phyloP scores from a whole-genome alignment of 2,888 invertebrate species.

The Branchellion lobata region DNA sequence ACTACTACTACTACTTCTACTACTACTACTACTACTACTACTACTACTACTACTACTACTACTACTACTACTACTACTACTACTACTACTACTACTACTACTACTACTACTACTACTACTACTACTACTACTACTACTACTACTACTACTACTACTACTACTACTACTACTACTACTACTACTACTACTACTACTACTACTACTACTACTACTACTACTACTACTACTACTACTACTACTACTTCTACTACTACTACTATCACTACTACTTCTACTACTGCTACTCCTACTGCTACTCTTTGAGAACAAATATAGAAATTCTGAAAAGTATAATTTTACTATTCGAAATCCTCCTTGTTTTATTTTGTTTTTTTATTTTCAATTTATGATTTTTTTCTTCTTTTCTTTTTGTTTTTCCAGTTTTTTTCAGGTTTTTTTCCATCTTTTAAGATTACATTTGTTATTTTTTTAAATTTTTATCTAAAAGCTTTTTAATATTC shows the following conservation, averaged over 20 bases:
- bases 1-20: constrained; percentile 3
- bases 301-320: background rate
- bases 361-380: too few species aligned
- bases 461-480: too few species aligned
- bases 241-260: background rate
- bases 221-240: background rate
- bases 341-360: too few species aligned
- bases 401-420: too few species aligned
- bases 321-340: too few species aligned
- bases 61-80: background rate
- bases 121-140: background rate
- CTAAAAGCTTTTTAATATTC: too few species aligned
- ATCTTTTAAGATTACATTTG: too few species aligned
- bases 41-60: background rate
- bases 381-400: too few species aligned
- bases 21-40: background rate
- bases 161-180: background rate
- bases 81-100: background rate
- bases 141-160: background rate
- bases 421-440: too few species aligned
- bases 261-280: background rate
- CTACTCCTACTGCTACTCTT: background rate
- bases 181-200: background rate
- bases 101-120: background rate
- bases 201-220: background rate